These are phyloP conservation scores for Drosophila eohydei DNA, from an alignment of 2,888 invertebrate genomes.

Conservation along the genomic window DNA sequence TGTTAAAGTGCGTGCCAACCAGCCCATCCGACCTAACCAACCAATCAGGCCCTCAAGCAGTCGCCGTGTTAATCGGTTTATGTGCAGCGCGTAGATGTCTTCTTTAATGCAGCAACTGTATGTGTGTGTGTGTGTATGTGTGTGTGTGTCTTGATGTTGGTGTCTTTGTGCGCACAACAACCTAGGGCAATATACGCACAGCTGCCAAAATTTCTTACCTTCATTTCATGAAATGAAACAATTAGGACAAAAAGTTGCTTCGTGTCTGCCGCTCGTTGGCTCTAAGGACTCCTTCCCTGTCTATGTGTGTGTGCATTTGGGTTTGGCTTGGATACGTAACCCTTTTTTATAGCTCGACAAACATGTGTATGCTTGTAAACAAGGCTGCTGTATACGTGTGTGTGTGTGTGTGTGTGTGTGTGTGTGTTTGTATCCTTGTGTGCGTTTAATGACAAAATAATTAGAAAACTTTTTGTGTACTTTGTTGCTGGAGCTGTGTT, in stretches of 20 bases:
- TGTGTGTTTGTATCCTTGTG: conserved; percentile 51
- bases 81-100: conserved; percentile 77
- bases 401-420: conserved; percentile 19
- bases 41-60: conserved; percentile 41
- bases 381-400: conserved; percentile 42
- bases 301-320: conserved; percentile 42
- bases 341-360: conserved; percentile 78
- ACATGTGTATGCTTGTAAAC: conserved; percentile 75
- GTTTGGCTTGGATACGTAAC: conserved; percentile 74
- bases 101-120: conserved; percentile 70
- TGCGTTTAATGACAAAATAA: conserved; percentile 84
- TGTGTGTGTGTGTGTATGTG: conserved; percentile 10
- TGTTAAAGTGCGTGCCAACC: conserved; percentile 51
- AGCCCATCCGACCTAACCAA: not conserved
- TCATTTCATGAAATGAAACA: conserved; percentile 80
- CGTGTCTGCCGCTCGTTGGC: conserved; percentile 59
- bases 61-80: conserved; percentile 78
- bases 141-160: conserved; percentile 25
- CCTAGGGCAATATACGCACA: conserved; percentile 80
- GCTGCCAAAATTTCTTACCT: conserved; percentile 81
- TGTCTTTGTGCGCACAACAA: conserved; percentile 58
- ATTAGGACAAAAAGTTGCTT: conserved; percentile 80
- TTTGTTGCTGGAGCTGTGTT: conserved; percentile 69
- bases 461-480: conserved; percentile 84
- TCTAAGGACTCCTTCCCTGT: conserved; percentile 44